These are phyloP conservation scores for Stictocephala bisonia DNA, from an alignment of 2,888 invertebrate genomes.

Conservation along the genomic window DNA sequence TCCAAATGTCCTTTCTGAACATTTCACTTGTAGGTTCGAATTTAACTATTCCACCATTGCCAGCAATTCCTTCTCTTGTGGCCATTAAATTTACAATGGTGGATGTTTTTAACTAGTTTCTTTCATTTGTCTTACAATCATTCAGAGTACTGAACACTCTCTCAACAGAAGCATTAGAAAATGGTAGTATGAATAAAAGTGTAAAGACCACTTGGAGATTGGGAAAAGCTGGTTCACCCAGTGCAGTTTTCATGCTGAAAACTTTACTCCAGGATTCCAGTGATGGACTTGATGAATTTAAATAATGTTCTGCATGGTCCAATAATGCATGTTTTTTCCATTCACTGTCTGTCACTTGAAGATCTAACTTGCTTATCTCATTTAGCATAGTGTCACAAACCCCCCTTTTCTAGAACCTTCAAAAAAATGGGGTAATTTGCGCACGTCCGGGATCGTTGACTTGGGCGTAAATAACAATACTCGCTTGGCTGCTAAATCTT, in stretches of 20 bases:
- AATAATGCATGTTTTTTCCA: slow-evolving; percentile 38
- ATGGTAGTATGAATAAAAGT: slow-evolving; percentile 49
- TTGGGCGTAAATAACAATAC: too few relatives aligned
- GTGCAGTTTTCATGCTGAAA: slow-evolving; percentile 15
- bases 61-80: slow-evolving; percentile 48
- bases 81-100: slow-evolving; percentile 54
- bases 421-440: too few relatives aligned
- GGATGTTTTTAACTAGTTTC: slow-evolving; percentile 54
- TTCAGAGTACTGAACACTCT: slow-evolving; percentile 56
- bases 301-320: slow-evolving; percentile 10
- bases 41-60: slow-evolving; percentile 43
- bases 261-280: slow-evolving; percentile 41
- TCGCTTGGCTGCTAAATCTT: too few relatives aligned
- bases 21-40: slow-evolving; percentile 52
- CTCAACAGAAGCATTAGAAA: slow-evolving; percentile 58
- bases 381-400: too few relatives aligned
- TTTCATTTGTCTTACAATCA: slow-evolving; percentile 53
- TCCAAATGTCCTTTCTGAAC: slow-evolving; percentile 13
- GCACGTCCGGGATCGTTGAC: too few relatives aligned
- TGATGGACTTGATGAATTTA: neutral
- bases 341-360: slow-evolving; percentile 38
- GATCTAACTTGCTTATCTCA: neutral
- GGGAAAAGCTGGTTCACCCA: slow-evolving; percentile 29
- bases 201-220: slow-evolving; percentile 22
- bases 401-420: too few relatives aligned